phyloP scores from a whole-genome alignment of 1,140 invertebrate genomes.

The Caenorhabditis latens region DNA sequence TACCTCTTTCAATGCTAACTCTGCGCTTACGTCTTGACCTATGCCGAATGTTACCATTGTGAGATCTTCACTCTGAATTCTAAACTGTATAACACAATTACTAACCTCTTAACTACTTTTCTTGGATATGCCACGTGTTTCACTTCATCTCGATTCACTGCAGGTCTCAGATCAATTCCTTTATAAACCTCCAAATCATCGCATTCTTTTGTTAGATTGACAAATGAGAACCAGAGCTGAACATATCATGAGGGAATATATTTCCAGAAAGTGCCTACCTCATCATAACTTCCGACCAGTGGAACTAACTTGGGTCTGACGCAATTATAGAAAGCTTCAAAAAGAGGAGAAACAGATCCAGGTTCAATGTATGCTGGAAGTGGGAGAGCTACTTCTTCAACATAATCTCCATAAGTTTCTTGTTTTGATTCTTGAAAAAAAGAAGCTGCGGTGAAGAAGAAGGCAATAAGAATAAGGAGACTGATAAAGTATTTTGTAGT shows the following conservation, averaged over 20 bases:
- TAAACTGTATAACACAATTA: neutral
- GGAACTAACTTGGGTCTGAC: neutral
- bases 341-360: neutral
- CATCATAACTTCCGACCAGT: neutral
- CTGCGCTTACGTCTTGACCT: neutral
- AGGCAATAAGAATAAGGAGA: neutral
- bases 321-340: neutral
- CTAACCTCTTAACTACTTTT: neutral
- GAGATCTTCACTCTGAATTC: neutral
- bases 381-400: neutral
- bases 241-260: neutral
- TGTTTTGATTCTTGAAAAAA: neutral
- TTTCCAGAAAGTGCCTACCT: neutral
- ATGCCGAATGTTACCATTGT: slow-evolving; percentile 15
- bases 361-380: neutral
- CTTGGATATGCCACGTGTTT: neutral
- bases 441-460: neutral
- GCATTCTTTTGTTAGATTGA: neutral
- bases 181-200: neutral
- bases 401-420: neutral
- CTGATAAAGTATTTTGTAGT: neutral
- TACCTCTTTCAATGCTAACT: neutral
- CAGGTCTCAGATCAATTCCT: neutral
- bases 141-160: neutral
- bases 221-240: neutral